phyloP scores from a whole-genome alignment of 1,140 invertebrate species.

The Cyphomyrmex costatus region DNA sequence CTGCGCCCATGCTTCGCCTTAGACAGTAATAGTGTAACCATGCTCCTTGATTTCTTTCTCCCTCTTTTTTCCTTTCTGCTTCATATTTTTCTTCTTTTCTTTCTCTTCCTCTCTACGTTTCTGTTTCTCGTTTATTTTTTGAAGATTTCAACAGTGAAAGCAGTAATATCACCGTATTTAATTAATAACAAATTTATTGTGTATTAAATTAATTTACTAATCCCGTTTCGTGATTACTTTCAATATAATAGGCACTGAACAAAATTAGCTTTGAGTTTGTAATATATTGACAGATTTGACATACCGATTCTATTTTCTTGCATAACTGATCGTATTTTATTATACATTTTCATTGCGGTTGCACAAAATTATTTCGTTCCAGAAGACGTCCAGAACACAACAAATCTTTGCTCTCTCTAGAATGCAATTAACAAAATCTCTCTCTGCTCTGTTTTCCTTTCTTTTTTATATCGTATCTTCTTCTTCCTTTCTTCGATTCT shows the following conservation, averaged over 20 bases:
- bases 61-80: too few relatives aligned
- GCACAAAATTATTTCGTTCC: too few relatives aligned
- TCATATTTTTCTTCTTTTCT: neutral
- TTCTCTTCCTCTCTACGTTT: neutral
- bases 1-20: conserved; percentile 43
- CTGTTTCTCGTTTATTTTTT: conserved; percentile 2
- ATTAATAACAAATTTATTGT: neutral
- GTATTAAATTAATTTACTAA: neutral
- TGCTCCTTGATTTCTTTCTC: conserved; percentile 31
- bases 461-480: neutral
- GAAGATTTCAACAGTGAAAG: neutral
- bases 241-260: neutral
- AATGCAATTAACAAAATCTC: too few relatives aligned
- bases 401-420: neutral
- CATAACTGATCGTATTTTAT: neutral
- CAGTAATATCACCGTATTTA: neutral
- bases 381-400: neutral
- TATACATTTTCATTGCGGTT: too few relatives aligned
- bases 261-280: neutral
- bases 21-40: conserved; percentile 16
- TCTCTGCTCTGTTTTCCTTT: neutral
- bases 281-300: neutral
- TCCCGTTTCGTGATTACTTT: neutral
- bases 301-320: neutral
- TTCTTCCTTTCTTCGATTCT: conserved; percentile 36